Evolutionary conservation across 2,797 vertebrate genomes (phyloP), one percentile per base, ranked within the genome.

Genomic region (Oreochromis mossambicus): DNA sequence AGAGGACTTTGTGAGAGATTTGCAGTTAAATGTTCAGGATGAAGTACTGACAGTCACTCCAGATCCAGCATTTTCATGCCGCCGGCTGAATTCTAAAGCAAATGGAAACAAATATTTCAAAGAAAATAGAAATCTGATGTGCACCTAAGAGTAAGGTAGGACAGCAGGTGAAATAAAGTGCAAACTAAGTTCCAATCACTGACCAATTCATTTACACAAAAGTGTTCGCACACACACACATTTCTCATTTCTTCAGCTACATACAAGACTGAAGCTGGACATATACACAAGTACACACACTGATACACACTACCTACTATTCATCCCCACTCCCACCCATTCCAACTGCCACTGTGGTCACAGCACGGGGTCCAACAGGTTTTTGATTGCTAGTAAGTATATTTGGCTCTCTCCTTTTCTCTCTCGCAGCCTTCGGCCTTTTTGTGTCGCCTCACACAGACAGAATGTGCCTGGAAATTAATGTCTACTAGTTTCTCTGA

Each of bases 321-420:
- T 73, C 43, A 29, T 19, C 17, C 68, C 68, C 51, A 78, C 55
- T 79, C 52, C 19, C 80, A 87, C 78, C 83, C 77, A 78, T 63
- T 89, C 50, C 26, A 32, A 29, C 83, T 85, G 61, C 82, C 73
- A 78, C 84, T 78, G 38, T 61, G 80, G 52, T 76, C 77, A 21
- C 70, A 86, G 83, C 86, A 85, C 82, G 91, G 51, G 85, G 77
- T 86, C 86, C 83, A 83, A 87, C 84, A 86, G 83, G 80, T 78
- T 78, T 92, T 84, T 85, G 86, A 91, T 89, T 88, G 81, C 78
- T 87, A 19, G 48, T 38, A 34, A 87, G 80, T 82, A 63, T 78
- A 82, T 80, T 54, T 81, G 19, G 14, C 85, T 87, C 52, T 46
- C 70, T 63, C 26, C 58, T 24, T 68, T 19, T 48, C 15, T 73